Conservation (phyloP, 2,888 invertebrate genomes). For the Phyllotreta cruciferae region DNA sequence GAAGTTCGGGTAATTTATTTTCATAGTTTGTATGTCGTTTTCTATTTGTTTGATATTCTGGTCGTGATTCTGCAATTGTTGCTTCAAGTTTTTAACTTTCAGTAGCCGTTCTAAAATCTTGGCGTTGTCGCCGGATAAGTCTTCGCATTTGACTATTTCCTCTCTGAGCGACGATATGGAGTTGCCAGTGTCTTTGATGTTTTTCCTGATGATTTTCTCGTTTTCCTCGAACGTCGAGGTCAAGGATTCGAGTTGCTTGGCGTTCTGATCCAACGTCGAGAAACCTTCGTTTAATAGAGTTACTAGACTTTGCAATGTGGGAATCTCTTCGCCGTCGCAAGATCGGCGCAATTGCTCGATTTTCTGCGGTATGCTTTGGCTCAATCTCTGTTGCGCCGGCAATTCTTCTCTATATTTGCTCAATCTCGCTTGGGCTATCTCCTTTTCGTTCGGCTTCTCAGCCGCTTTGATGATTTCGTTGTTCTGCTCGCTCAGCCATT, state of each 20-base stretch:
- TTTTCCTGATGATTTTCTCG: slow-evolving; percentile 74
- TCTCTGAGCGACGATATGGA: slow-evolving; percentile 78
- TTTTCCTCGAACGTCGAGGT: slow-evolving; percentile 77
- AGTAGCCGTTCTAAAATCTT: slow-evolving; percentile 82
- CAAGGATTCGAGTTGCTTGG: slow-evolving; percentile 75
- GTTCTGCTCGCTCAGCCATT: slow-evolving; percentile 86
- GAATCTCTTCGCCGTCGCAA: slow-evolving; percentile 74
- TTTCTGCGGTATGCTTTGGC: slow-evolving; percentile 80
- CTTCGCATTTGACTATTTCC: slow-evolving; percentile 87
- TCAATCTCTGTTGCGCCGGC: slow-evolving; percentile 77
- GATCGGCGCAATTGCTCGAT: slow-evolving; percentile 79
- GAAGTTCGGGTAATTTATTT: slow-evolving; percentile 78
- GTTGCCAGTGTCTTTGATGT: slow-evolving; percentile 75
- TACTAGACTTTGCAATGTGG: slow-evolving; percentile 72
- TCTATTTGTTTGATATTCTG: slow-evolving; percentile 73
- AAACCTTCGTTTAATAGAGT: slow-evolving; percentile 79
- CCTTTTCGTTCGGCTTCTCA: slow-evolving; percentile 80
- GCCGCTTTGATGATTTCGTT: slow-evolving; percentile 77
- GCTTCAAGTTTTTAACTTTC: slow-evolving; percentile 75
- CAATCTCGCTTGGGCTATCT: slow-evolving; percentile 78
- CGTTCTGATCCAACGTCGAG: slow-evolving; percentile 73
- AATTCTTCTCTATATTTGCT: slow-evolving; percentile 87
- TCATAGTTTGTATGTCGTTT: slow-evolving; percentile 73
- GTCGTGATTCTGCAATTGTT: slow-evolving; percentile 73
- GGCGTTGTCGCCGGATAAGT: slow-evolving; percentile 85